Evolutionary conservation across 2,797 vertebrate species (phyloP), one percentile per base, ranked within the genome.

Genomic region (Limnodromus scolopaceus): DNA sequence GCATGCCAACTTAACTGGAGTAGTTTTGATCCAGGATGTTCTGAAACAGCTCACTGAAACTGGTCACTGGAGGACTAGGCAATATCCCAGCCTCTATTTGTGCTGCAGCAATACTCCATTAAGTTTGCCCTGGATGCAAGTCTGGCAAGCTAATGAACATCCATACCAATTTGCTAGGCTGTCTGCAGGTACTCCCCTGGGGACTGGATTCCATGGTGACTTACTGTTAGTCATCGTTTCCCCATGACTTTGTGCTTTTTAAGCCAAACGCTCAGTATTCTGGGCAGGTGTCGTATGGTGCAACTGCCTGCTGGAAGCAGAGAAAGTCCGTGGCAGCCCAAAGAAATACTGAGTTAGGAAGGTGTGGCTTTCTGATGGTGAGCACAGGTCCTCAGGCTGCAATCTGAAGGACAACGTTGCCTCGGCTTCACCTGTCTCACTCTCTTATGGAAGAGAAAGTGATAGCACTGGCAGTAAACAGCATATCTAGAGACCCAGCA

Each of bases 181-280:
- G 93, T 77, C 84, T 96, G 81, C 60, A 92, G 89, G 84, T 96
- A 48, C 74, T 92, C 24, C 83, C 41, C 66, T 54, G 70, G 49
- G 76, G 54, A 84, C 49, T n/a, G 71, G n/a, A 72, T 94, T 94
- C 78, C 72, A 57, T 3, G 0, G 84, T 49, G 64, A 87, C 66
- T 91, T 93, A 69, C 74, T 63, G 61, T 92, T 93, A 90, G 79
- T 84, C 89, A 92, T 81, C 17, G 1, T 92, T 96, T 97, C 74
- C 63, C 88, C 36, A 58, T 95, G 77, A 96, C 92, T 93, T 82
- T 51, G 75, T 87, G 75, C 49, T 96, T 96, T 96, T 96, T 68
- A 87, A 87, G 87, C 89, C 86, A 96, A 93, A 95, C 13, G 5
- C 45, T 95, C 78, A 18, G 4, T 92, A 95, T 91, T 93, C 84